phyloP scores from a whole-genome alignment of 2,888 invertebrate genomes.

The Litoditis marina region DNA sequence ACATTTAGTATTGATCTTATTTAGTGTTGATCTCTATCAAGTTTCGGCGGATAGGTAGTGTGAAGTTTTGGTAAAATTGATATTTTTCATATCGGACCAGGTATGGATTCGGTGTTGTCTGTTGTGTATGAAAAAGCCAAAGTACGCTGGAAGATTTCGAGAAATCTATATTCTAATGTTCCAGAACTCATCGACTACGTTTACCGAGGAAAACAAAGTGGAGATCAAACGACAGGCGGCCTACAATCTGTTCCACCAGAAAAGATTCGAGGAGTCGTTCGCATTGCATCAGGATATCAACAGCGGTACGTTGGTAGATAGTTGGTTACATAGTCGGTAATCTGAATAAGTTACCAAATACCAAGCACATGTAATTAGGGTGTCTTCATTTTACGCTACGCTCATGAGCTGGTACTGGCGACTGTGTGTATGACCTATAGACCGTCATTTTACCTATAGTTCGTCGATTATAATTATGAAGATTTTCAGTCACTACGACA shows the following conservation, averaged over 20 bases:
- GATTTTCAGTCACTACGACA: too few species aligned
- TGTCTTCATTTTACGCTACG: neutral
- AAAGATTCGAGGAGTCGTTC: slow-evolving; percentile 85
- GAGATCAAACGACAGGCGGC: slow-evolving; percentile 86
- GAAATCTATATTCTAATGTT: neutral
- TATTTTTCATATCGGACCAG: neutral
- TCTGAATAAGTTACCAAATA: too few species aligned
- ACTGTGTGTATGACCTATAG: too few species aligned
- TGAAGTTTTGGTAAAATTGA: neutral
- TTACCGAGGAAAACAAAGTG: slow-evolving; percentile 42
- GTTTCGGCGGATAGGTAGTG: too few species aligned
- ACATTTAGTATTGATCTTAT: too few species aligned
- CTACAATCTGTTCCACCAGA: slow-evolving; percentile 83
- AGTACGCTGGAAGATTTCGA: slow-evolving; percentile 5
- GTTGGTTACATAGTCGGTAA: too few species aligned
- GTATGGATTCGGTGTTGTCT: too few species aligned
- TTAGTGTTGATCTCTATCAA: too few species aligned
- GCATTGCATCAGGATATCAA: slow-evolving; percentile 81
- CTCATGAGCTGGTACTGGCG: neutral
- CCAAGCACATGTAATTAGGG: too few species aligned
- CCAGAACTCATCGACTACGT: slow-evolving; percentile 34
- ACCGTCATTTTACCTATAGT: neutral
- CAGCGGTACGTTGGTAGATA: slow-evolving; percentile 67
- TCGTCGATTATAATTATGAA: neutral
- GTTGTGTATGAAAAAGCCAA: too few species aligned